These are phyloP conservation scores for Hipposideros armiger DNA, from an alignment of 2,113 vertebrate genomes.

Conservation along the genomic window DNA sequence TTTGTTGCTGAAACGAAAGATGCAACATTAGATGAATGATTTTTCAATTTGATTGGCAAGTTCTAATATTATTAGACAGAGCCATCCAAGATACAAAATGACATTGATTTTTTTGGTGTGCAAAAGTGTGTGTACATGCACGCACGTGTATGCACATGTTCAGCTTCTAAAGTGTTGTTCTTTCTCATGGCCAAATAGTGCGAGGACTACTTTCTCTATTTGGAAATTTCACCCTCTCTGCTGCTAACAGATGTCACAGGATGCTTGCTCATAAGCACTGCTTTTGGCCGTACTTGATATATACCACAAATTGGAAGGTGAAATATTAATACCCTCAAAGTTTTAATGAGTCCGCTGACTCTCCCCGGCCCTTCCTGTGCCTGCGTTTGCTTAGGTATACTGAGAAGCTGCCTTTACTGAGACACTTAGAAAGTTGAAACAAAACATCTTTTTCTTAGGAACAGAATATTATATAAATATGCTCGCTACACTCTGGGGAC, in stretches of 20 bases:
- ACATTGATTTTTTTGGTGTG: neutral
- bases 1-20: conserved; percentile 59
- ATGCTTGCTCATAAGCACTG: neutral
- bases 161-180: neutral
- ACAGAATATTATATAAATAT: conserved; percentile 1
- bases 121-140: neutral
- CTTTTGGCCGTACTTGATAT: neutral
- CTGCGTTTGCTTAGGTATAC: neutral
- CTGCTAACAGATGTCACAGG: neutral
- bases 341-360: neutral
- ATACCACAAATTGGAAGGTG: neutral
- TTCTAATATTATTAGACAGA: neutral
- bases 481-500: neutral
- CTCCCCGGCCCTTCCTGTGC: neutral
- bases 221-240: neutral
- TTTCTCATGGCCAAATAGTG: neutral
- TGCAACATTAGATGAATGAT: neutral
- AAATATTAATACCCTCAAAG: conserved; percentile 46
- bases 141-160: neutral
- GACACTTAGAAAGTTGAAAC: neutral
- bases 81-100: neutral
- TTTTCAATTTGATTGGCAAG: conserved; percentile 39
- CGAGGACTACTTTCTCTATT: neutral
- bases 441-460: neutral
- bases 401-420: conserved; percentile 26